Conservation (phyloP, 2,113 vertebrate species). For the Lathamus discolor region DNA sequence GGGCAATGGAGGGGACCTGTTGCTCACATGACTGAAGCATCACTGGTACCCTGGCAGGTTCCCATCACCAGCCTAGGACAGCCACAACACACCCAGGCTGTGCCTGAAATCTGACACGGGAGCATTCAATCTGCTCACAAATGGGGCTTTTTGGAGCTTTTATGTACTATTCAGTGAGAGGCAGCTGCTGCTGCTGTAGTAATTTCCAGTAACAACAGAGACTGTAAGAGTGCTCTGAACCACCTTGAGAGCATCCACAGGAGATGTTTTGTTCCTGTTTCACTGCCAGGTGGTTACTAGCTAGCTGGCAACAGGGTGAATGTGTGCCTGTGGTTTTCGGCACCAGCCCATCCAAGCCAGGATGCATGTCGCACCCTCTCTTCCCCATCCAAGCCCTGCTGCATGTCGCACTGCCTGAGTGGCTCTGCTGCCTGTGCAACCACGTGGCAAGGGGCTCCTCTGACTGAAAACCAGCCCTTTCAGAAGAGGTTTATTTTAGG, state of each 20-base stretch:
- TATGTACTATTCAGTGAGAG: background rate
- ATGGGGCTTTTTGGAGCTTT: background rate
- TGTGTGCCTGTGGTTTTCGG: background rate
- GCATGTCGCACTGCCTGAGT: background rate
- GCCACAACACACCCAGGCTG: background rate
- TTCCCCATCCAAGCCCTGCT: background rate
- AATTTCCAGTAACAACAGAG: background rate
- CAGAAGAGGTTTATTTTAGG: background rate
- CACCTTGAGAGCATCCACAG: background rate
- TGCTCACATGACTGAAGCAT: background rate
- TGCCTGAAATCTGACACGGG: background rate
- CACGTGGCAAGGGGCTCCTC: rapidly evolving
- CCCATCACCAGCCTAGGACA: background rate
- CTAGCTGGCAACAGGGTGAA: background rate
- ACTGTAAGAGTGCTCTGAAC: background rate
- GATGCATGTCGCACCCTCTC: no score
- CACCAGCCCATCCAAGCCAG: background rate
- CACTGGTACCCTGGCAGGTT: background rate
- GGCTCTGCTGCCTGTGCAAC: background rate
- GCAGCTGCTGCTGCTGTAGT: background rate
- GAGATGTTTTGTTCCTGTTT: background rate
- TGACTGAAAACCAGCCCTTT: background rate
- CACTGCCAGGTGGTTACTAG: background rate
- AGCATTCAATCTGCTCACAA: rapidly evolving
- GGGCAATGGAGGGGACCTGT: rapidly evolving